These are phyloP conservation scores for Pachycephala philippinensis DNA, from an alignment of 2,113 vertebrate genomes.

Conservation along the genomic window DNA sequence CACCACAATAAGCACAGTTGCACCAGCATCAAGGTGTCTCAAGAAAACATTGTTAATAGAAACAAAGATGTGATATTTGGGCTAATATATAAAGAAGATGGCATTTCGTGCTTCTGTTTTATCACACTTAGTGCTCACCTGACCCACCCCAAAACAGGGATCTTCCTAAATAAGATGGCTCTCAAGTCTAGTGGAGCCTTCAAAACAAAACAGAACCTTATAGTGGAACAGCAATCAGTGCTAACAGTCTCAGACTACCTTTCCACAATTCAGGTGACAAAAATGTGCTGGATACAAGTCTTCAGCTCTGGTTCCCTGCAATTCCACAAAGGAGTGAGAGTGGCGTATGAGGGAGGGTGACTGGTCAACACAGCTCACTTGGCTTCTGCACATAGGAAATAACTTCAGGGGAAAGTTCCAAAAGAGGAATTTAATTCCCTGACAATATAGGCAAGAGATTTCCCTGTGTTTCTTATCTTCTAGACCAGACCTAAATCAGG, in stretches of 20 bases:
- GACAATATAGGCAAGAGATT: not conserved
- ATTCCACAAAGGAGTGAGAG: not conserved
- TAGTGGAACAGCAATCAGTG: not conserved
- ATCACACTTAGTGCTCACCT: accelerated
- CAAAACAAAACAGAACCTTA: not conserved
- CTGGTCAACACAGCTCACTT: not conserved
- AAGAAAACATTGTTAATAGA: not conserved
- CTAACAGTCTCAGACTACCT: not conserved
- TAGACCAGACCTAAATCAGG: slow-evolving; percentile 59
- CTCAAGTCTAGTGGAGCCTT: not conserved
- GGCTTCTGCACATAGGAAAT: not conserved
- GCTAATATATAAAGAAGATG: not conserved
- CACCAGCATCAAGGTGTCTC: not conserved
- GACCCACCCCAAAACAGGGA: not conserved
- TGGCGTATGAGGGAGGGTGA: not conserved
- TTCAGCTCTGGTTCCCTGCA: not conserved
- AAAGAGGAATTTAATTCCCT: slow-evolving; percentile 12
- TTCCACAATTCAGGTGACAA: not conserved
- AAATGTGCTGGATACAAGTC: not conserved
- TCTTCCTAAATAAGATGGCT: accelerated
- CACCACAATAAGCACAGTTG: not conserved
- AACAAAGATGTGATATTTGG: not conserved
- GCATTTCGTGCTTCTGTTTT: not conserved
- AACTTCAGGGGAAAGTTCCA: slow-evolving; percentile 6
- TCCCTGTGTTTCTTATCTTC: slow-evolving; percentile 67